Base-by-base conservation (phyloP, 2,888 invertebrate species). In the Macrostomum cliftonense region DNA sequence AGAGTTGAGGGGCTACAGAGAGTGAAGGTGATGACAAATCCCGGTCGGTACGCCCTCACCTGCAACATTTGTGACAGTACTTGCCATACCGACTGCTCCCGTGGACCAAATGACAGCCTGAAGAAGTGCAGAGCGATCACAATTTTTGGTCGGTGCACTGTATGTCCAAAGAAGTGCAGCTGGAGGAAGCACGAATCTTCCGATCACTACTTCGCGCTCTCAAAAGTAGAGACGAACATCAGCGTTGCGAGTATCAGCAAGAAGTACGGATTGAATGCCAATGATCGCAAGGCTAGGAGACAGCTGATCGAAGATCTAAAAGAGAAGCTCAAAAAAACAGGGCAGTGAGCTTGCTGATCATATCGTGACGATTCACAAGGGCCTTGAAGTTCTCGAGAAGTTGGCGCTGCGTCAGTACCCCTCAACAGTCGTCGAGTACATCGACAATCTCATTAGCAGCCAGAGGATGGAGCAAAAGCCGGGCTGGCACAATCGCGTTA, bases 151-250 rank as follows among this genome's bases (percentile, higher is more conserved):
- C 5, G 14, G 7, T 43, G 43, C 19, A 16, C 28, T 43, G 19
- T 43, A 19, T 43, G 43, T 43, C 43, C 43, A 12, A 43, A 43
- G 19, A 43, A 43, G 28, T 43, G 43, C 28, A 20, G 12, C 28
- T 20, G 21, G 28, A 43, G 11, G 14, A 7, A 16, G n/a, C 43
- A 43, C 19, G 28, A 36, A 20, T 21, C 20, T 9, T 5, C 21
- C 20, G 28, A 14, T 17, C 28, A 20, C 7, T 21, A 21, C 13
- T 43, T 17, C 28, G 19, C 13, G 14, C 28, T 9, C 28, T 9
- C 14, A 5, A 14, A 5, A 7, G 7, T 9, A 16, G 43, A 43
- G 28, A 11, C 2, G 12, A 5, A 9, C 12, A 16, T 21, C 7
- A 12, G 12, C 14, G 19, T 43, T 9, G 19, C 5, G 19, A 28